phyloP scores from a whole-genome alignment of 2,797 vertebrate genomes.

The Lacerta agilis region DNA sequence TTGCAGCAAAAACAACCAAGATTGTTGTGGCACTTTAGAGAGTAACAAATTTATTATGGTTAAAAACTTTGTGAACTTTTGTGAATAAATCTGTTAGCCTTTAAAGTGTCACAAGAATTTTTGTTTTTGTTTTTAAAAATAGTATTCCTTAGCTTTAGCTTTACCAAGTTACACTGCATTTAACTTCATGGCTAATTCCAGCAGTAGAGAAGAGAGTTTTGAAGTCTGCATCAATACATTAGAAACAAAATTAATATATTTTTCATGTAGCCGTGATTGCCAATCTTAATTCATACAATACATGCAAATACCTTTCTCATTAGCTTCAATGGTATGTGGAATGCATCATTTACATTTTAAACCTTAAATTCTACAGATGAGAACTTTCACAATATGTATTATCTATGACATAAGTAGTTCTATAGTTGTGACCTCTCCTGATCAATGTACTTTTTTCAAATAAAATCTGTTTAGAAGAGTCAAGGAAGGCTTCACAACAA shows the following conservation, averaged over 20 bases:
- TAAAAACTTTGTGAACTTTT: no score
- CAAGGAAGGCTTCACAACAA: neutral
- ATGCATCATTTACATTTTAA: neutral
- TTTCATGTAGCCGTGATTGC: neutral
- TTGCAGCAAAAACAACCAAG: no score
- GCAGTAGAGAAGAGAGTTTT: neutral
- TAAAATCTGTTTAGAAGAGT: neutral
- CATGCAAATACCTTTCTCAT: neutral
- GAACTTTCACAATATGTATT: neutral
- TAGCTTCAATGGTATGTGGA: neutral
- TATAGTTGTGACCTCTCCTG: neutral
- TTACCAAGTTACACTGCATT: neutral
- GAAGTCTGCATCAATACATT: neutral
- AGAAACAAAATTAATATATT: neutral
- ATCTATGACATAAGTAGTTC: neutral
- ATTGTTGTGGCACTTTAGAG: no score
- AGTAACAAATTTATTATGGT: no score
- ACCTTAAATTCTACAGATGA: neutral
- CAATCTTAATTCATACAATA: neutral
- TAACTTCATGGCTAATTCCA: neutral
- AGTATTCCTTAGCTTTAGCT: neutral
- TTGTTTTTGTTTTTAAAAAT: neutral
- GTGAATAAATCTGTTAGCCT: no score
- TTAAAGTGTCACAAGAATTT: no score
- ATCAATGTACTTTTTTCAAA: neutral